phyloP scores from a whole-genome alignment of 2,888 invertebrate genomes.

The Psylliodes chrysocephalus region DNA sequence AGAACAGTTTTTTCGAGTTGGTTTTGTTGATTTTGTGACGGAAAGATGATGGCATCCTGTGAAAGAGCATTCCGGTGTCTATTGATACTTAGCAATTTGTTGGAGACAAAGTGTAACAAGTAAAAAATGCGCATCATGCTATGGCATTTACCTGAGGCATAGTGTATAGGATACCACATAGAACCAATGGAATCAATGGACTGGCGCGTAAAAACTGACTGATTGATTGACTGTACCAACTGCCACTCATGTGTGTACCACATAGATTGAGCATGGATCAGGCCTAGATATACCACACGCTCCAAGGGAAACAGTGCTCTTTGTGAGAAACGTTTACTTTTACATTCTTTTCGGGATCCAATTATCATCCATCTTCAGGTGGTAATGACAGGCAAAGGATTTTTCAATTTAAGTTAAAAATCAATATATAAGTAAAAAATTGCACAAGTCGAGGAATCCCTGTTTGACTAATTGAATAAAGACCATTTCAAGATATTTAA shows the following conservation, averaged over 20 bases:
- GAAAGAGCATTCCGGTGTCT: not conserved
- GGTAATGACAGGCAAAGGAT: constrained; percentile 6
- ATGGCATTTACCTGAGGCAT: constrained; percentile 62
- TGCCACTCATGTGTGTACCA: constrained; percentile 56
- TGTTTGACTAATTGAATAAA: too few species aligned
- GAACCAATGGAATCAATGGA: constrained; percentile 57
- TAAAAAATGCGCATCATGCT: constrained; percentile 60
- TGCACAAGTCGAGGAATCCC: constrained; percentile 11
- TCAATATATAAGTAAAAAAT: not conserved
- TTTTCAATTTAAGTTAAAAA: constrained; percentile 1
- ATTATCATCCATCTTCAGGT: constrained; percentile 28
- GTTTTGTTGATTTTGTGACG: too few species aligned
- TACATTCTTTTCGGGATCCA: constrained; percentile 8
- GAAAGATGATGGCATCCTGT: not conserved
- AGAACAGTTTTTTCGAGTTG: too few species aligned
- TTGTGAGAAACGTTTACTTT: constrained; percentile 5
- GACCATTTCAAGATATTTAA: too few species aligned
- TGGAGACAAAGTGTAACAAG: constrained; percentile 57
- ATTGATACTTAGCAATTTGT: not conserved
- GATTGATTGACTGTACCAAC: constrained; percentile 55
- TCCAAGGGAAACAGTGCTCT: constrained; percentile 34
- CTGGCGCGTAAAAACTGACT: constrained; percentile 51
- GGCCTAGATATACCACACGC: constrained; percentile 59
- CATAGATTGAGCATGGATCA: constrained; percentile 58
- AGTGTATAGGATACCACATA: constrained; percentile 58